Base-by-base conservation (phyloP, 2,797 vertebrate species). In the Simalia tracyae region DNA sequence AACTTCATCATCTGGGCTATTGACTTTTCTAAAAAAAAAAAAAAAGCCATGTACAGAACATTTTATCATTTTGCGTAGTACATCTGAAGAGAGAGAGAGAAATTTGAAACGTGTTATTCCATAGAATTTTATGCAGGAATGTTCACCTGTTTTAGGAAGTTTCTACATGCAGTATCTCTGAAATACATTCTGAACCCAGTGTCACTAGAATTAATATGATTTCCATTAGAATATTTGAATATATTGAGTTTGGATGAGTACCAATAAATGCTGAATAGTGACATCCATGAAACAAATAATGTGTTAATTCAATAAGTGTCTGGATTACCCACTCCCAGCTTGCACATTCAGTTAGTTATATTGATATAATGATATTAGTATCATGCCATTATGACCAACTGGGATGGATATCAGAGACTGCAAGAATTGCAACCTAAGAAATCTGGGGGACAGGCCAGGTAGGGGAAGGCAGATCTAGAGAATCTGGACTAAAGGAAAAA, bases 31-130 rank as follows among this genome's bases (percentile, higher is more conserved):
- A 93, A 92, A 95, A 88, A 86, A 89, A 95, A 95, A 36, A 36
- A 36, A 36, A 36, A 36, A 36, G 50, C 93, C 64, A 46, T 90
- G 90, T 87, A 87, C 88, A 64, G 89, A 93, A 92, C 95, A 94
- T 91, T 94, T 94, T 96, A 94, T 93, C 91, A 93, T 91, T 19
- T 46, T 8, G 5, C 94, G 96, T 95, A 89, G 93, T 96, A 92
- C 86, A 94, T 95, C 93, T 91, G 91, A 94, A 92, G 92, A 87
- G 26, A 54, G 60, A 89, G 3, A 3, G 46, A 72, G 1, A 36
- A 90, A 22, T 89, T 89, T 93, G 57, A 86, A 4, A 0, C n/a
- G 59, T 94, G 94, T 94, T 93, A 88, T 95, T 96, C 95, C 86
- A 4, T 11, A 91, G 90, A n/a, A 76, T 42, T 31, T 59, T 57